Percentiles rank a stretch among this genome's conserved stretches.
phyloP scores from a whole-genome alignment of 2,888 invertebrate species.

The Diarsia mendica region DNA sequence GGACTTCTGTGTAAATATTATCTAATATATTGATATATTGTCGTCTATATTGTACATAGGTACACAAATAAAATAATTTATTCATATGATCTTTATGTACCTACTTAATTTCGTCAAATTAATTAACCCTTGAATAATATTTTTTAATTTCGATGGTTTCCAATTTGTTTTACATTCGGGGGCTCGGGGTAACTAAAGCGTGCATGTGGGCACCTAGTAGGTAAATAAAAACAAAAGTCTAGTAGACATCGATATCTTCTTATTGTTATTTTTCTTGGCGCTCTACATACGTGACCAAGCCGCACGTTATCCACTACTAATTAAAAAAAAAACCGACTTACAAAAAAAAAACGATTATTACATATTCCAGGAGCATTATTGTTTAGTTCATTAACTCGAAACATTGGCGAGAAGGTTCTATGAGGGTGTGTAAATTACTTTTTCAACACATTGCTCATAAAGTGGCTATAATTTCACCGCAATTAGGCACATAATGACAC shows the following conservation, averaged over 20 bases:
- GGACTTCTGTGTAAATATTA: conserved; percentile 77
- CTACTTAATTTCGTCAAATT: too few species aligned
- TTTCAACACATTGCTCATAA: too few species aligned
- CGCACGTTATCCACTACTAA: too few species aligned
- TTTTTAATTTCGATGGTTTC: neutral
- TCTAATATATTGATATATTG: conserved; percentile 16
- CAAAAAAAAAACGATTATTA: neutral
- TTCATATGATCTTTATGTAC: conserved; percentile 1
- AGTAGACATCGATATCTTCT: neutral
- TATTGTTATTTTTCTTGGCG: neutral
- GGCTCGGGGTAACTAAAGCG: neutral
- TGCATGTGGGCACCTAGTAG: neutral
- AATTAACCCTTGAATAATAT: neutral
- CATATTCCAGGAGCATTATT: neutral
- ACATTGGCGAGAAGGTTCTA: too few species aligned
- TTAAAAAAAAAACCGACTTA: neutral
- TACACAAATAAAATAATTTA: neutral
- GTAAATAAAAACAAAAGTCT: neutral
- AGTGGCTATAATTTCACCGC: too few species aligned
- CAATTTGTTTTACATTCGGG: neutral
- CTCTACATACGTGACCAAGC: too few species aligned
- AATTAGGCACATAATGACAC: too few species aligned
- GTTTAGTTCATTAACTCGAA: neutral
- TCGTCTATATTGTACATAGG: neutral
- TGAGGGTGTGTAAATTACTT: neutral